These are phyloP conservation scores for Vesta saturnalis DNA, from an alignment of 2,888 invertebrate species.

Conservation along the genomic window DNA sequence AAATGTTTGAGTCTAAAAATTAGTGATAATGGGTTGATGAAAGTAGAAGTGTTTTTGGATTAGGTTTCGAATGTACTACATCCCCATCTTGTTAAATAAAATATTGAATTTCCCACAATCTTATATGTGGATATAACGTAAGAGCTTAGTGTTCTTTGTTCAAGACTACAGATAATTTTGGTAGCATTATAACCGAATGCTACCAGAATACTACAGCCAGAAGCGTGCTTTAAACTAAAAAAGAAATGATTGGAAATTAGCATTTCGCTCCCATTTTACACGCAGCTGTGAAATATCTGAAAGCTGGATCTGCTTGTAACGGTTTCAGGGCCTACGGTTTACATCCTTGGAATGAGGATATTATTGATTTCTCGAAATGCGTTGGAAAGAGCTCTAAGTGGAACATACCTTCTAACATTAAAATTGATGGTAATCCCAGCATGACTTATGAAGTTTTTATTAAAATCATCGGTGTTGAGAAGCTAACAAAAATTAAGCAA, in stretches of 20 bases:
- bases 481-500: too few species aligned
- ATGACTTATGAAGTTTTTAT: too few species aligned
- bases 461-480: too few species aligned
- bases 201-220: background rate
- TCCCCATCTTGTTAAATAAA: background rate
- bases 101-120: background rate
- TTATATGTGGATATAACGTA: background rate
- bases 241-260: background rate
- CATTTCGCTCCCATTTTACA: background rate
- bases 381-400: too few species aligned
- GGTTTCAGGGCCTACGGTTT: background rate
- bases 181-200: too few species aligned
- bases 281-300: background rate
- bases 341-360: background rate
- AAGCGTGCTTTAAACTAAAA: background rate
- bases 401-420: too few species aligned
- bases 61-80: background rate
- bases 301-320: background rate
- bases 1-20: background rate
- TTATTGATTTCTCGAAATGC: background rate
- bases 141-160: too few species aligned
- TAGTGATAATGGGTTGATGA: background rate
- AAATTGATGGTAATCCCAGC: too few species aligned
- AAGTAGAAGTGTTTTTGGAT: background rate
- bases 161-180: too few species aligned